phyloP scores from a whole-genome alignment of 1,140 invertebrate genomes.

The Conopomorpha cramerella region DNA sequence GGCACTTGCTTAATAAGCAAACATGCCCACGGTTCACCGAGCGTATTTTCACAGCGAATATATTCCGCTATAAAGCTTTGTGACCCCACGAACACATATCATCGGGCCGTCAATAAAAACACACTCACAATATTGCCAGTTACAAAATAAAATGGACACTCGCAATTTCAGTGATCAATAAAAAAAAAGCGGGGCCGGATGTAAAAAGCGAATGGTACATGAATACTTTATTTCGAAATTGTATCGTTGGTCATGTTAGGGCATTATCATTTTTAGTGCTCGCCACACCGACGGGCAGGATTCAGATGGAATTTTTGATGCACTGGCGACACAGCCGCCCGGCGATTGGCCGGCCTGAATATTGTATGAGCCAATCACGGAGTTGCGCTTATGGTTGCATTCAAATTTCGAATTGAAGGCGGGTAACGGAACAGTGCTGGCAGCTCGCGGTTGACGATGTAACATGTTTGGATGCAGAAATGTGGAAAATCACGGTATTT shows the following conservation, averaged over 20 bases:
- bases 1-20: too few relatives aligned
- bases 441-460: slow-evolving; percentile 29
- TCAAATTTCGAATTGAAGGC: slow-evolving; percentile 55
- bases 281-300: slow-evolving; percentile 44
- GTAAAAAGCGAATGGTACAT: slow-evolving; percentile 43
- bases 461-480: slow-evolving; percentile 26
- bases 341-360: slow-evolving; percentile 51
- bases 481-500: too few relatives aligned
- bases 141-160: slow-evolving; percentile 44
- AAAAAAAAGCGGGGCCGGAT: slow-evolving; percentile 46
- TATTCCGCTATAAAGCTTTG: too few relatives aligned
- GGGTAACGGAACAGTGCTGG: too few relatives aligned
- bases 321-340: slow-evolving; percentile 50
- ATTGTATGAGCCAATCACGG: slow-evolving; percentile 57
- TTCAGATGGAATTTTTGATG: slow-evolving; percentile 61
- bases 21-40: too few relatives aligned
- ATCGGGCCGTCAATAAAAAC: too few relatives aligned
- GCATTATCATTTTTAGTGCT: slow-evolving; percentile 60
- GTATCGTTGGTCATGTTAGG: slow-evolving; percentile 45
- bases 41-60: too few relatives aligned
- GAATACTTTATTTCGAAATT: slow-evolving; percentile 57
- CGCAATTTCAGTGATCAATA: slow-evolving; percentile 42
- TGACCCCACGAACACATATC: too few relatives aligned
- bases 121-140: slow-evolving; percentile 23
- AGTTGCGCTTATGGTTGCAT: slow-evolving; percentile 49